Percentiles rank a stretch among this genome's conserved stretches.
phyloP scores from a whole-genome alignment of 2,797 vertebrate genomes.

The Euphonia xanthogaster region DNA sequence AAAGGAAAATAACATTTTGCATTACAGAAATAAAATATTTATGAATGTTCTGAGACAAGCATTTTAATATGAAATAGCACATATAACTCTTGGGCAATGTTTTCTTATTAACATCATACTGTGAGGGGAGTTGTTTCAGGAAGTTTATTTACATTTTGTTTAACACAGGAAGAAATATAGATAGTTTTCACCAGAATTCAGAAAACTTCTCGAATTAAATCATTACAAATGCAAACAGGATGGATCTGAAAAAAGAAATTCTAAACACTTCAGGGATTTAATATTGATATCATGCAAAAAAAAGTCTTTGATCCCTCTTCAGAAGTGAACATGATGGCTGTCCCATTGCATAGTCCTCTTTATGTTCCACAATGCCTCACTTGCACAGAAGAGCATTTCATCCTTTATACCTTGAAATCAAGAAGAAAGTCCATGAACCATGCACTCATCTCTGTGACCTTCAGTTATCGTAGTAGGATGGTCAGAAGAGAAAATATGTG shows the following conservation, averaged over 20 bases:
- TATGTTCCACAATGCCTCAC: not conserved
- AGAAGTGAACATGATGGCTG: not conserved
- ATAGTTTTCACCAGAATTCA: not conserved
- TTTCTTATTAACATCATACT: not conserved
- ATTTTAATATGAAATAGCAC: not conserved
- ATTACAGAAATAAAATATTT: conserved; percentile 13
- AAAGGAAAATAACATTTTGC: not conserved
- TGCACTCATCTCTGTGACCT: not conserved
- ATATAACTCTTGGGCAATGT: not conserved
- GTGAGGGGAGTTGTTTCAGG: not conserved
- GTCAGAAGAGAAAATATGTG: not conserved
- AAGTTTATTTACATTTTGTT: conserved; percentile 38
- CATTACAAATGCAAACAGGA: not conserved
- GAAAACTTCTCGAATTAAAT: not conserved
- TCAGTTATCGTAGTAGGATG: not conserved
- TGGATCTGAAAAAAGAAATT: not conserved
- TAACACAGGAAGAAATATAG: not conserved
- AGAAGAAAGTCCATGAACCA: not conserved
- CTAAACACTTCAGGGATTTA: not conserved
- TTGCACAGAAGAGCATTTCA: not conserved
- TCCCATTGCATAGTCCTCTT: not conserved
- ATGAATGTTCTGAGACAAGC: not conserved
- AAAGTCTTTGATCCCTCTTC: not conserved
- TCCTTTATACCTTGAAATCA: not conserved
- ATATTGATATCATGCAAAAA: not conserved